Evolutionary conservation across 2,797 vertebrate species (phyloP).

Genomic region (Lithobates pipiens): DNA sequence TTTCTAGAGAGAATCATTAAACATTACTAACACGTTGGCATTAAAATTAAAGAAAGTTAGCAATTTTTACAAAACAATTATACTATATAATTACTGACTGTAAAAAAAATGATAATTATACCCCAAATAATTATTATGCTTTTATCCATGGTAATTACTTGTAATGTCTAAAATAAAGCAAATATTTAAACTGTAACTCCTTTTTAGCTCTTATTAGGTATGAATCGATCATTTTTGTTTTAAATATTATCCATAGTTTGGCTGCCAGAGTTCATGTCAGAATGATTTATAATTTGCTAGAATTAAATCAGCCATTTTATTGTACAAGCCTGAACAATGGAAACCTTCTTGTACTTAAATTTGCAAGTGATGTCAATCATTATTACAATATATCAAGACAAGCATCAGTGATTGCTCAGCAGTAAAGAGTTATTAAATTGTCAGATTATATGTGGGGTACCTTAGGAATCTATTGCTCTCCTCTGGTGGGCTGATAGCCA

Average conservation of each 20-base stretch:
- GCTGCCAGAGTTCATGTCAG: constrained; percentile 24
- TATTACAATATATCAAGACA: constrained; percentile 43
- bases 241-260: constrained; percentile 32
- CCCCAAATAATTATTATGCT: constrained; percentile 34
- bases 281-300: constrained; percentile 28
- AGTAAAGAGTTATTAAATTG: constrained; percentile 61
- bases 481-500: constrained; percentile 74
- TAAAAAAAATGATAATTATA: constrained; percentile 29
- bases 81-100: constrained; percentile 27
- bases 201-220: constrained; percentile 35
- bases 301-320: constrained; percentile 47
- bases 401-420: constrained; percentile 40
- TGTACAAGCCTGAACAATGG: constrained; percentile 42
- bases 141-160: constrained; percentile 17
- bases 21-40: not conserved
- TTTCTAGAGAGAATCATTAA: not conserved
- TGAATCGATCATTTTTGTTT: constrained; percentile 49
- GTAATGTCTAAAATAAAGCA: constrained; percentile 21
- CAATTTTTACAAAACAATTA: constrained; percentile 22
- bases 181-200: constrained; percentile 15
- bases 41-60: not conserved
- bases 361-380: constrained; percentile 39
- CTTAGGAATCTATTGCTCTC: constrained; percentile 79
- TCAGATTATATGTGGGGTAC: constrained; percentile 81
- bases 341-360: constrained; percentile 42